phyloP scores from a whole-genome alignment of 2,888 invertebrate species.

The Rhorus exstirpatorius region DNA sequence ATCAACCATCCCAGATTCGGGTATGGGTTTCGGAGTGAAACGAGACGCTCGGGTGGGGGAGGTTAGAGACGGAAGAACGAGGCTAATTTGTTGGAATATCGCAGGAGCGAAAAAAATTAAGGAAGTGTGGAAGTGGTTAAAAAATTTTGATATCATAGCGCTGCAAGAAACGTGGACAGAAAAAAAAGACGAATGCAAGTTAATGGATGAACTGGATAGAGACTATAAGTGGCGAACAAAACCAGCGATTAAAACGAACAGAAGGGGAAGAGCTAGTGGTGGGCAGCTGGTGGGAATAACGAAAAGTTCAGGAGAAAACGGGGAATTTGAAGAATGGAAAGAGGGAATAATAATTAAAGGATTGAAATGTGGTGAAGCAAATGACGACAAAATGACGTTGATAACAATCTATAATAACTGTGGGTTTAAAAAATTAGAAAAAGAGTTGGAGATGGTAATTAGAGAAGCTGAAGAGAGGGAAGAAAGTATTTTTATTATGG shows the following conservation, averaged over 20 bases:
- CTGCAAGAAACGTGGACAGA: slow-evolving; percentile 26
- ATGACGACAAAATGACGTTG: slow-evolving; percentile 15
- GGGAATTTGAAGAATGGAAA: slow-evolving; percentile 22
- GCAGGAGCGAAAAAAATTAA: neutral
- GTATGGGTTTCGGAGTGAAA: neutral
- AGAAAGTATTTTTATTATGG: slow-evolving; percentile 14
- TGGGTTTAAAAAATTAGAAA: neutral
- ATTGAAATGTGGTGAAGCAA: slow-evolving; percentile 7
- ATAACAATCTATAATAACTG: slow-evolving; percentile 17
- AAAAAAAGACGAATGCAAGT: slow-evolving; percentile 16
- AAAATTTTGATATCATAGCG: slow-evolving; percentile 22
- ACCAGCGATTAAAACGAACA: slow-evolving; percentile 9
- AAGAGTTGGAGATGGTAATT: neutral
- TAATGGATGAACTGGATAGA: neutral
- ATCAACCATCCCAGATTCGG: neutral
- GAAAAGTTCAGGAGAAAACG: neutral
- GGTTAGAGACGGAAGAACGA: neutral
- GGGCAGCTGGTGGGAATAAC: slow-evolving; percentile 50
- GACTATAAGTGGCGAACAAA: slow-evolving; percentile 31
- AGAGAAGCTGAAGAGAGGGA: neutral
- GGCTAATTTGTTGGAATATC: slow-evolving; percentile 8
- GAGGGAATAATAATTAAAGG: slow-evolving; percentile 27
- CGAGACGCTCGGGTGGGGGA: neutral
- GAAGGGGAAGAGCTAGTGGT: slow-evolving; percentile 38
- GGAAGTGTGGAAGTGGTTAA: slow-evolving; percentile 10